These are phyloP conservation scores for Aphidoletes aphidimyza DNA, from an alignment of 2,888 invertebrate genomes.

Conservation along the genomic window DNA sequence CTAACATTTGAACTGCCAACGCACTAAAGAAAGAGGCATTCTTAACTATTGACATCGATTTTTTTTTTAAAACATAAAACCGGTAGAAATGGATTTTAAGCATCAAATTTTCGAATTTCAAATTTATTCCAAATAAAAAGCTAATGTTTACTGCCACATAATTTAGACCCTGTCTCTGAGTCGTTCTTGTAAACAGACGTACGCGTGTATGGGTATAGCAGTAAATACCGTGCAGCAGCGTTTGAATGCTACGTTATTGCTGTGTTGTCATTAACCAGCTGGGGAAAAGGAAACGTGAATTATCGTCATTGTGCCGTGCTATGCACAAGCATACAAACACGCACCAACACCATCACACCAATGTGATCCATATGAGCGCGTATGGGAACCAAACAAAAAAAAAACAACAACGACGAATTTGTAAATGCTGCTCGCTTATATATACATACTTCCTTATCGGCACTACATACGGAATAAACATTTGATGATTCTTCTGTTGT, in stretches of 20 bases:
- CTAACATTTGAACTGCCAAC: neutral
- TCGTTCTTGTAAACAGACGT: constrained; percentile 36
- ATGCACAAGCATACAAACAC: constrained; percentile 7
- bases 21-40: too few species aligned
- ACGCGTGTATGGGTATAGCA: neutral
- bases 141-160: too few species aligned
- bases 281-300: constrained; percentile 51
- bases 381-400: neutral
- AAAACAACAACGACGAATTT: neutral
- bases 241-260: constrained; percentile 48
- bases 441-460: constrained; percentile 43
- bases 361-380: constrained; percentile 49
- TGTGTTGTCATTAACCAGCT: constrained; percentile 51
- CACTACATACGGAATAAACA: constrained; percentile 18
- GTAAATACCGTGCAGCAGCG: constrained; percentile 34
- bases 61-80: too few species aligned
- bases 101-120: too few species aligned
- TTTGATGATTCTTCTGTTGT: neutral
- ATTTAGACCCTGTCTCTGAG: neutral
- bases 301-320: constrained; percentile 46
- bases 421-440: constrained; percentile 12
- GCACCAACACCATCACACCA: neutral
- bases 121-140: too few species aligned
- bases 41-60: too few species aligned
- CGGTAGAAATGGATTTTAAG: too few species aligned